These are phyloP conservation scores for Ciconia boyciana DNA, from an alignment of 2,113 vertebrate genomes.

Conservation along the genomic window DNA sequence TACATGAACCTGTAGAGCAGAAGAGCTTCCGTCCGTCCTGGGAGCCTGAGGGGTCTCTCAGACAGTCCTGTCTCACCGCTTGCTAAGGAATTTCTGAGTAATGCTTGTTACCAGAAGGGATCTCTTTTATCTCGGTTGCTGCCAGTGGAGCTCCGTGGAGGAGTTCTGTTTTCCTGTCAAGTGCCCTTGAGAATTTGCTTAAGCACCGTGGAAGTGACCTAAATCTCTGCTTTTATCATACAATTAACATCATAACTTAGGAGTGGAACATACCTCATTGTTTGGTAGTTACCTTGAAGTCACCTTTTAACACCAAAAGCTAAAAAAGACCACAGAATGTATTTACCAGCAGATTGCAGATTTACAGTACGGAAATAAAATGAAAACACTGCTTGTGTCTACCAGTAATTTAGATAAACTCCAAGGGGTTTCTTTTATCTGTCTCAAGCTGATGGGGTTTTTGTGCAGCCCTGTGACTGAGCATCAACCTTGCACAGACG, in stretches of 20 bases:
- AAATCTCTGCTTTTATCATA: constrained; percentile 9
- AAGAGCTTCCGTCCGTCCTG: neutral
- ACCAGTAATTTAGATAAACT: neutral
- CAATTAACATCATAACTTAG: neutral
- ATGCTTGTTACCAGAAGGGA: constrained; percentile 3
- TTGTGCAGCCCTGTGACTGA: neutral
- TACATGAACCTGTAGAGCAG: neutral
- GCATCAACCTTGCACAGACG: neutral
- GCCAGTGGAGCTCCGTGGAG: neutral
- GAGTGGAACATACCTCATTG: neutral
- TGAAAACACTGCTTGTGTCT: neutral
- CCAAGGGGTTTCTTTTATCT: neutral
- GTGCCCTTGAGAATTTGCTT: constrained; percentile 19
- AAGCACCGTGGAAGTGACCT: constrained; percentile 17
- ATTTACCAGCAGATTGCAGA: neutral
- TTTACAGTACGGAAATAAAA: neutral
- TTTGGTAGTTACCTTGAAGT: constrained; percentile 5
- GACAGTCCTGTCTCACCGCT: neutral
- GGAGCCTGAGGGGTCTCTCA: neutral
- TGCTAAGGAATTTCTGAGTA: constrained; percentile 23
- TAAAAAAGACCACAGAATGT: neutral
- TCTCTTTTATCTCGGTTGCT: constrained; percentile 14
- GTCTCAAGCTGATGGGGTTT: neutral
- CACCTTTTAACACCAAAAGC: neutral
- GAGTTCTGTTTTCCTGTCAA: constrained; percentile 5